phyloP scores from a whole-genome alignment of 2,113 vertebrate genomes.

The Cynoglossus semilaevis region DNA sequence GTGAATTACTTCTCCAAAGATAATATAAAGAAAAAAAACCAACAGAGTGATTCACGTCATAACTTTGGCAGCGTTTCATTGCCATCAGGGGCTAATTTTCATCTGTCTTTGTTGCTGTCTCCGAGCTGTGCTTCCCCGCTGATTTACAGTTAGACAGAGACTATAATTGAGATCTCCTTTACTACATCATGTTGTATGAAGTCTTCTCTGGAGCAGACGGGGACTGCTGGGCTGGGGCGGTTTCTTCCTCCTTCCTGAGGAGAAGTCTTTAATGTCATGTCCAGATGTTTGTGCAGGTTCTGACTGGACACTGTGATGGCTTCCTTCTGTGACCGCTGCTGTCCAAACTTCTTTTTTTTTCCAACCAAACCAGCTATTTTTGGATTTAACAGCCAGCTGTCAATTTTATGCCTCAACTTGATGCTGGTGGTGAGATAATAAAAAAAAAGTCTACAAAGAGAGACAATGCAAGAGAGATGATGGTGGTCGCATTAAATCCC shows the following conservation, averaged over 20 bases:
- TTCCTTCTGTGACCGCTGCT: conserved; percentile 4
- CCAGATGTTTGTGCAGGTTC: conserved; percentile 52
- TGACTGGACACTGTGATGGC: conserved; percentile 9
- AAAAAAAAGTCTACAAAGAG: neutral
- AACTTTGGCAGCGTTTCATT: conserved; percentile 29
- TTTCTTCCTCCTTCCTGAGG: conserved; percentile 37
- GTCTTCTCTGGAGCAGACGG: conserved; percentile 10
- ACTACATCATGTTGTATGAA: conserved; percentile 23
- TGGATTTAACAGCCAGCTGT: neutral
- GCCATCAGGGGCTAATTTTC: conserved; percentile 35
- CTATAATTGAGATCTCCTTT: conserved; percentile 29
- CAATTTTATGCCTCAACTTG: neutral
- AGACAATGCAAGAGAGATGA: too few species aligned
- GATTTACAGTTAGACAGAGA: conserved; percentile 41
- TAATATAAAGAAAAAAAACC: conserved; percentile 7
- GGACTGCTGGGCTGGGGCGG: conserved; percentile 19
- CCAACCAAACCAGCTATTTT: neutral
- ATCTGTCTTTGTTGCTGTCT: conserved; percentile 17
- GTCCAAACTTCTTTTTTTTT: neutral
- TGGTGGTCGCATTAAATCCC: too few species aligned
- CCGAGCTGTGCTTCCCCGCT: conserved; percentile 15
- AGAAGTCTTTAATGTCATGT: conserved; percentile 26
- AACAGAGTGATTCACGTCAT: conserved; percentile 25
- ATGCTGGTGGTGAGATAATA: neutral
- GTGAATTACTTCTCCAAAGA: conserved; percentile 34